These are phyloP conservation scores for Drosophila infuscata DNA, from an alignment of 2,888 invertebrate species.

Conservation along the genomic window DNA sequence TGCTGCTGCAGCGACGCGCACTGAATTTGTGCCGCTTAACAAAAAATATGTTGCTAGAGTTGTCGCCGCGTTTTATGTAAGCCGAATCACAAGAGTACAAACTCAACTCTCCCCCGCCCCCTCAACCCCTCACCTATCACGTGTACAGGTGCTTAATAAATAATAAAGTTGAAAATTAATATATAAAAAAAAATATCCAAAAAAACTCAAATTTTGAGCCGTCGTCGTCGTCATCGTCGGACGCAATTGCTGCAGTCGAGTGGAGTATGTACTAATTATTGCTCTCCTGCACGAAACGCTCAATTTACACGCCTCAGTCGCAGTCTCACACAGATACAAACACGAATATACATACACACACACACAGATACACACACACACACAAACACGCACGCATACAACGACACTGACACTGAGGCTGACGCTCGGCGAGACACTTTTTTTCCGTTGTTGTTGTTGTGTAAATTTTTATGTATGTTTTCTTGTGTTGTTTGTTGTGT, in stretches of 20 bases:
- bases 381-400: constrained; percentile 24
- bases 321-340: constrained; percentile 35
- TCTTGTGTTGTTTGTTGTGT: constrained; percentile 58
- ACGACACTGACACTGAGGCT: constrained; percentile 53
- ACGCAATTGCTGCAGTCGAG: constrained; percentile 53
- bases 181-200: constrained; percentile 18
- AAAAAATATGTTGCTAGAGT: constrained; percentile 64
- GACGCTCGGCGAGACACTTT: constrained; percentile 61
- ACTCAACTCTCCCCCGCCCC: neutral
- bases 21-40: constrained; percentile 65
- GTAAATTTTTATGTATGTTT: constrained; percentile 63
- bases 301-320: constrained; percentile 66
- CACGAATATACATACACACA: constrained; percentile 25
- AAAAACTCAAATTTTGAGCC: constrained; percentile 42
- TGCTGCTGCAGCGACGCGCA: constrained; percentile 46
- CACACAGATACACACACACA: constrained; percentile 11
- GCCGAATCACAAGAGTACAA: constrained; percentile 35
- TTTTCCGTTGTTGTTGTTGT: constrained; percentile 45
- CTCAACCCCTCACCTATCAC: constrained; percentile 30
- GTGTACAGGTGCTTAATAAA: constrained; percentile 54
- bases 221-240: constrained; percentile 34
- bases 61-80: constrained; percentile 63
- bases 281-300: constrained; percentile 67
- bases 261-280: constrained; percentile 73
- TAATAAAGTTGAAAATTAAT: constrained; percentile 8